Base-by-base conservation (phyloP, 2,797 vertebrate genomes). In the Myiotriccus ornatus region DNA sequence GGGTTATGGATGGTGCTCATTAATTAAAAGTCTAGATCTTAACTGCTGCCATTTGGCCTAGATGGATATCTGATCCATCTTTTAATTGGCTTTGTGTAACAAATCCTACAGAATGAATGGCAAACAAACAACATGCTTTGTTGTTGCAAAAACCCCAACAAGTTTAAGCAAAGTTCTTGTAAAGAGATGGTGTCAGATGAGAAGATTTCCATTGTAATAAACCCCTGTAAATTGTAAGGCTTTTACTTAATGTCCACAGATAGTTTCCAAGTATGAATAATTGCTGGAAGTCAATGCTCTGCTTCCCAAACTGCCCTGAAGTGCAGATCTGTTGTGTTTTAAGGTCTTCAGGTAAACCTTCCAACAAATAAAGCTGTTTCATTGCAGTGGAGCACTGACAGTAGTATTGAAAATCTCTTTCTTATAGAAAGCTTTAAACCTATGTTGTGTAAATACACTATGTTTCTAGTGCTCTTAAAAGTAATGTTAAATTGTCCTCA, bases 391-490 rank as follows among this genome's bases (percentile, higher is more conserved):
- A 71, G 22, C 64, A 44, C 22, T 75, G 75, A 64, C 53, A 63
- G 65, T 39, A 12, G 32, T 57, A 52, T 6, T 88, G 64, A 71
- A 94, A 92, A 35, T 41, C 17, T 62, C 20, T 60, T 76, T 75
- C 68, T 50, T n/a, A 64, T 44, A 52, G 47, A 44, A 62, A 50
- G 50, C 50, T 94, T 91, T 91, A 84, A 92, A 93, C 49, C 21
- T 81, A 3, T 53, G 6, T 71, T 47, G 23, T 9, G 0, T 79
- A 84, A 93, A 81, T 73, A 67, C 41, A n/a, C 0, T 62, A 6
- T 60, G 59, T 79, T 88, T 84, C 79, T 84, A 64, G 34, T 79
- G 59, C 37, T 88, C 59, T 84, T 88, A 73, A 85, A 93, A 88
- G 55, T 55, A 78, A 76, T 52, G 37, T 76, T 69, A 88, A 69